Evolutionary conservation across 2,888 invertebrate genomes (phyloP).

Genomic region (Lamellibrachia satsuma): DNA sequence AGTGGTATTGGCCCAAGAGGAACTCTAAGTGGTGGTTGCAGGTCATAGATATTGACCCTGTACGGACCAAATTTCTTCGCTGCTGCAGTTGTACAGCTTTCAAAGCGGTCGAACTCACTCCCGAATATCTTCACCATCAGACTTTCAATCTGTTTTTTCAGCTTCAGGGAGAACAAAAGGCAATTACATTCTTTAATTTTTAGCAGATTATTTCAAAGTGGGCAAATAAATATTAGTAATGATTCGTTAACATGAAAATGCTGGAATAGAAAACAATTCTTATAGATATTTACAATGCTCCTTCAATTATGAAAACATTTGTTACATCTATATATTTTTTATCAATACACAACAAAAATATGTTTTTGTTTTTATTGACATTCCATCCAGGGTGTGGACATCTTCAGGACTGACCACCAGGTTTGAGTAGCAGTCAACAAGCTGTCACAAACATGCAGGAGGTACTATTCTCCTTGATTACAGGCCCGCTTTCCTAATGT

Average conservation of each 20-base stretch:
- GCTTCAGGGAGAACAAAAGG: background rate
- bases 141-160: background rate
- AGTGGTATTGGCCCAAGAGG: background rate
- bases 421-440: background rate
- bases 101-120: background rate
- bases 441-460: background rate
- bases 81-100: background rate
- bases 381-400: background rate
- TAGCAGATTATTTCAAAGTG: background rate
- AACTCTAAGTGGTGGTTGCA: background rate
- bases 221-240: background rate
- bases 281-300: background rate
- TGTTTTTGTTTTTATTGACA: background rate
- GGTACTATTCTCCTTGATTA: no score
- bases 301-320: background rate
- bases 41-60: background rate
- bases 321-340: background rate
- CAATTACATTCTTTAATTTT: background rate
- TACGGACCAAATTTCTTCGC: background rate
- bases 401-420: background rate
- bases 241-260: background rate
- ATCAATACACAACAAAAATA: background rate
- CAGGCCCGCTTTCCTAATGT: no score
- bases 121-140: conserved; percentile 8
- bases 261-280: background rate